These are phyloP conservation scores for Tapirus indicus DNA, from an alignment of 2,797 vertebrate species.

Conservation along the genomic window DNA sequence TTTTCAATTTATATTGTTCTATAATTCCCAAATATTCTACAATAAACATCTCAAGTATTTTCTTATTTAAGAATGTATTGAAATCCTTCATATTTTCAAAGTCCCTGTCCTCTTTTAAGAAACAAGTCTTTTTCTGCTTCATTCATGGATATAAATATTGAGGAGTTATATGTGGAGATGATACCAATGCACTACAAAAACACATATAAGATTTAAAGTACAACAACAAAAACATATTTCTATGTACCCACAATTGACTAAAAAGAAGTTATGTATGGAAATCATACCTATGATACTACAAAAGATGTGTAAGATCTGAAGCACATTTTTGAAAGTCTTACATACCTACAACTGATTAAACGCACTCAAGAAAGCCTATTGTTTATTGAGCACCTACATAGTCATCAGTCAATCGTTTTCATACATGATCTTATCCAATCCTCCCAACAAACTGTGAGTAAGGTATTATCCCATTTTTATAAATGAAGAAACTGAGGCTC, in stretches of 20 bases:
- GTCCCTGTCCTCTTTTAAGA: not conserved
- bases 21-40: slow-evolving; percentile 11
- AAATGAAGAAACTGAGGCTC: slow-evolving; percentile 1
- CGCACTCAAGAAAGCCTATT: not conserved
- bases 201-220: not conserved
- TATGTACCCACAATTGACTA: not conserved
- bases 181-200: not conserved
- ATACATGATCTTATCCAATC: not conserved
- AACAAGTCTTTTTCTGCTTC: not conserved
- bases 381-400: not conserved
- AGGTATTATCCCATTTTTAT: not conserved
- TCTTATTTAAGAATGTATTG: not conserved
- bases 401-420: not conserved
- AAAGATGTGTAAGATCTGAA: slow-evolving; percentile 24
- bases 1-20: not conserved
- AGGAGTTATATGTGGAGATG: not conserved
- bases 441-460: not conserved
- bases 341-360: not conserved
- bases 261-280: not conserved
- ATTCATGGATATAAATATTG: not conserved
- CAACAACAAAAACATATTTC: not conserved
- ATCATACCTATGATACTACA: not conserved
- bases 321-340: not conserved
- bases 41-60: not conserved
- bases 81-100: slow-evolving; percentile 44